Percentiles rank a stretch among this genome's conserved stretches.
These are phyloP conservation scores for Gryllus longicercus DNA, from an alignment of 2,888 invertebrate species.

Conservation along the genomic window DNA sequence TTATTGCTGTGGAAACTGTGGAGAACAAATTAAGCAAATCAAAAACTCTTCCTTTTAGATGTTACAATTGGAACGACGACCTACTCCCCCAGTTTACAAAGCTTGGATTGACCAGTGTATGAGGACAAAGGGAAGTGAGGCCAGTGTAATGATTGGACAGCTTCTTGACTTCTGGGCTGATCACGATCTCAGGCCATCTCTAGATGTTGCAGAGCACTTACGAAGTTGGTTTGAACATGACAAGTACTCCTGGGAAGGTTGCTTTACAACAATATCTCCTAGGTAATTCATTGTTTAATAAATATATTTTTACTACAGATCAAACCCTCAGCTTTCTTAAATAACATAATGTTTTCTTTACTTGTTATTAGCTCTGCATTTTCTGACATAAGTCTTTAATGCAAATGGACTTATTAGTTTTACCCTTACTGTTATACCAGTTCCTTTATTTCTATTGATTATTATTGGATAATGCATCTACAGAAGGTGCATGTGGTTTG, in stretches of 20 bases:
- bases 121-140: conserved; percentile 45
- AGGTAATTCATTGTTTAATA: conserved; percentile 22
- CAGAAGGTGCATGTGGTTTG: too few species aligned
- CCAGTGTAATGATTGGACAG: conserved; percentile 52
- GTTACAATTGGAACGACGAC: conserved; percentile 48
- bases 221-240: conserved; percentile 31
- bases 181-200: conserved; percentile 49
- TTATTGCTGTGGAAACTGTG: too few species aligned
- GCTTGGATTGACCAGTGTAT: conserved; percentile 54
- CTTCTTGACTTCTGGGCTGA: conserved; percentile 57
- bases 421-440: too few species aligned
- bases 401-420: too few species aligned
- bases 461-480: too few species aligned
- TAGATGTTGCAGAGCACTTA: conserved; percentile 45
- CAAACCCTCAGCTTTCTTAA: too few species aligned
- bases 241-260: conserved; percentile 12
- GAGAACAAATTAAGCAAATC: too few species aligned
- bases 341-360: too few species aligned
- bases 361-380: too few species aligned
- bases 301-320: too few species aligned
- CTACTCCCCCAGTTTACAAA: conserved; percentile 52
- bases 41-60: conserved; percentile 44
- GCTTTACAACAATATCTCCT: conserved; percentile 26
- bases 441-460: too few species aligned
- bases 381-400: too few species aligned